phyloP scores from a whole-genome alignment of 2,113 vertebrate species.

The Callipepla squamata region DNA sequence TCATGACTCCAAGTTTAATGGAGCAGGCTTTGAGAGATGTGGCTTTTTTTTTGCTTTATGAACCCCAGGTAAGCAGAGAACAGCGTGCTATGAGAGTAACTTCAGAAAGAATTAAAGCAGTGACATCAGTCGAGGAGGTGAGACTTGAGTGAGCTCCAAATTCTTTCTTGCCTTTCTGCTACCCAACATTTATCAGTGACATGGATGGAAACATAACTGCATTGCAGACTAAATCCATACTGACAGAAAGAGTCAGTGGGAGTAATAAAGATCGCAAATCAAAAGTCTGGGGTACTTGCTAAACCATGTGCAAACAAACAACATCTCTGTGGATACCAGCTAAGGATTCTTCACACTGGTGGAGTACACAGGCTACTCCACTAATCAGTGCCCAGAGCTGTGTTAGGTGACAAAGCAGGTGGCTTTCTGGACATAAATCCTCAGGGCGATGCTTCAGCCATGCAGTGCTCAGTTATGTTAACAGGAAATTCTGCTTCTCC shows the following conservation, averaged over 20 bases:
- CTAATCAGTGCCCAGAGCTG: background rate
- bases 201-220: background rate
- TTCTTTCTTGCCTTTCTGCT: background rate
- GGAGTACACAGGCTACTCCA: background rate
- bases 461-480: background rate
- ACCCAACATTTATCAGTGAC: background rate
- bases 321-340: background rate
- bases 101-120: background rate
- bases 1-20: background rate
- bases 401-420: background rate
- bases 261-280: background rate
- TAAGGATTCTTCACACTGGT: background rate
- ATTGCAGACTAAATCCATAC: background rate
- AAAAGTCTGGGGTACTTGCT: background rate
- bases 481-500: background rate
- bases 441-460: background rate
- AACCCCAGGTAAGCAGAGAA: background rate
- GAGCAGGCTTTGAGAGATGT: accelerated
- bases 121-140: background rate
- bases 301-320: background rate
- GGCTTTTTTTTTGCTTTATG: background rate
- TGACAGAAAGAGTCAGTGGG: background rate
- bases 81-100: background rate
- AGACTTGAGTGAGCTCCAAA: background rate
- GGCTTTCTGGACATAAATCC: background rate